Conservation (phyloP, 2,888 invertebrate genomes). For the Andrena bicolor region DNA sequence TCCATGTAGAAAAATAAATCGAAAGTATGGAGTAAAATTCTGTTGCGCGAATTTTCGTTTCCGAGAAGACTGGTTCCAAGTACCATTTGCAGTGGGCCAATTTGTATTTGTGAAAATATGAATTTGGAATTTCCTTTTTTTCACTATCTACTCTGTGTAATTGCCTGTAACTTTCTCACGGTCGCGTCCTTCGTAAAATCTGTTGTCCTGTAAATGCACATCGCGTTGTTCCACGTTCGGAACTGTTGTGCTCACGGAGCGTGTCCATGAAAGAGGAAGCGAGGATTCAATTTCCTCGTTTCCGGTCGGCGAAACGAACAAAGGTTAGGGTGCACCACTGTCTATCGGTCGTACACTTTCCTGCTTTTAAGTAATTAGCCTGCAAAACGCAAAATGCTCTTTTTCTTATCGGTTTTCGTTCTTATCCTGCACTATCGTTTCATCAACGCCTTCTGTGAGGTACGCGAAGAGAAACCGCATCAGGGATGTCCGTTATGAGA, state of each 20-base stretch:
- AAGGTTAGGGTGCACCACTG: slow-evolving; percentile 51
- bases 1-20: no score
- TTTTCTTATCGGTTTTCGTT: not conserved
- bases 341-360: slow-evolving; percentile 30
- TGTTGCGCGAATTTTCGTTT: no score
- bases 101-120: not conserved
- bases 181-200: not conserved
- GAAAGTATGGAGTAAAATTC: no score
- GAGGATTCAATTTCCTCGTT: slow-evolving; percentile 72
- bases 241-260: slow-evolving; percentile 60
- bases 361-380: slow-evolving; percentile 30
- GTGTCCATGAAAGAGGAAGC: slow-evolving; percentile 67
- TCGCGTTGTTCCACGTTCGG: slow-evolving; percentile 27
- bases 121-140: not conserved
- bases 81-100: no score
- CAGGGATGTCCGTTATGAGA: not conserved
- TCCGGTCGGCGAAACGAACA: slow-evolving; percentile 63
- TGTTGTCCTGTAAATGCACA: not conserved
- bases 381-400: not conserved
- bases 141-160: not conserved
- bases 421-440: not conserved
- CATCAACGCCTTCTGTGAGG: no score
- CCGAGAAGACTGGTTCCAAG: no score
- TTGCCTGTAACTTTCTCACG: not conserved
- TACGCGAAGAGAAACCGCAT: not conserved